These are phyloP conservation scores for Ctenoplectra terminalis DNA, from an alignment of 1,140 invertebrate genomes.

Conservation along the genomic window DNA sequence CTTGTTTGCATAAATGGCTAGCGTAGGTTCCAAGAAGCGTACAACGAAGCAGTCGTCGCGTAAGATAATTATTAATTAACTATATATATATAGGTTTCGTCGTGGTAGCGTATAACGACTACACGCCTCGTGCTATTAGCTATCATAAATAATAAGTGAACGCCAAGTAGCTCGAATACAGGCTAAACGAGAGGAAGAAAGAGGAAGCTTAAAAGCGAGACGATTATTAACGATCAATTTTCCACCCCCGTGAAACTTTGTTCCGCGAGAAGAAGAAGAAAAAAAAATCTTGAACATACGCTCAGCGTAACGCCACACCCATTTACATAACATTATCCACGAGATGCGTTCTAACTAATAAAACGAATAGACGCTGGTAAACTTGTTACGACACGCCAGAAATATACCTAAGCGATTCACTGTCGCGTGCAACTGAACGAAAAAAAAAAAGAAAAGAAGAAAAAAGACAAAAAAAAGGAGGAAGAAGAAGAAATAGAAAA, in stretches of 20 bases:
- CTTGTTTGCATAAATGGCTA: conserved; percentile 13
- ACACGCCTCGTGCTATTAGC: conserved; percentile 46
- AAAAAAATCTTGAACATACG: neutral
- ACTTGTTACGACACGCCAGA: neutral
- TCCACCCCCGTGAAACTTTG: neutral
- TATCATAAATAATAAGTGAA: conserved; percentile 61
- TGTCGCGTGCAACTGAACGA: neutral
- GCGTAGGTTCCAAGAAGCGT: neutral
- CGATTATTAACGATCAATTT: conserved; percentile 18
- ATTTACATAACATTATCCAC: neutral
- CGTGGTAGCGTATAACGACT: conserved; percentile 53
- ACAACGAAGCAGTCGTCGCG: conserved; percentile 11
- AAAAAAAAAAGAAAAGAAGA: neutral
- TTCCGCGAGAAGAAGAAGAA: neutral
- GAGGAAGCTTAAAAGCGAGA: neutral
- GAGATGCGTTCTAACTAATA: neutral
- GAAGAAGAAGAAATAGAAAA: neutral
- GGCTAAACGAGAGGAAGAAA: neutral
- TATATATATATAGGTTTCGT: conserved; percentile 52
- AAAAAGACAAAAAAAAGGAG: neutral
- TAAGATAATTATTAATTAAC: conserved; percentile 69
- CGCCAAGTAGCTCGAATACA: neutral
- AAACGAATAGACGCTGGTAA: neutral
- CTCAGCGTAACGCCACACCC: neutral
- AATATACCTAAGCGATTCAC: neutral